Evolutionary conservation across 1,140 invertebrate genomes (phyloP).

Genomic region (Ooceraea biroi): DNA sequence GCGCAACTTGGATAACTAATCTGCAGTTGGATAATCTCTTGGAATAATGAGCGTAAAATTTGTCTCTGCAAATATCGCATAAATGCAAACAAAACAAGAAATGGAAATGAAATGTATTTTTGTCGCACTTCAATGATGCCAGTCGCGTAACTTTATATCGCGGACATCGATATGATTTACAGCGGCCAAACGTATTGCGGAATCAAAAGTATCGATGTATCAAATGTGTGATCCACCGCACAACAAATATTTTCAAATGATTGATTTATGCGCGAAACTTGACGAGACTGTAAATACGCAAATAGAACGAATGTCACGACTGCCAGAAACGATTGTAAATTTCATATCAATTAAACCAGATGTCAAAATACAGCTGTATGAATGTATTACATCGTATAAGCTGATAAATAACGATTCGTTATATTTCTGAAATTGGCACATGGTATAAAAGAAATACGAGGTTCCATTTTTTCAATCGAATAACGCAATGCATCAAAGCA

Average conservation of each 20-base stretch:
- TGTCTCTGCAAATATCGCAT: neutral
- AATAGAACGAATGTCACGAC: neutral
- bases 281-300: conserved; percentile 22
- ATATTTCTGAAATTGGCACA: neutral
- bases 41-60: neutral
- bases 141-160: neutral
- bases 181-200: neutral
- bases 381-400: neutral
- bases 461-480: neutral
- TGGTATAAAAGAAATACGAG: neutral
- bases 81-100: neutral
- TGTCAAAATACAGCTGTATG: neutral
- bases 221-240: neutral
- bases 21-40: neutral
- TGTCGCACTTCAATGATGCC: neutral
- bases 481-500: neutral
- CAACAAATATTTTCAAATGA: conserved; percentile 41
- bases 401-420: conserved; percentile 7
- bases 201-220: conserved; percentile 1
- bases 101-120: neutral
- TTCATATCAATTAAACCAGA: conserved; percentile 9
- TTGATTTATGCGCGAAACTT: conserved; percentile 18
- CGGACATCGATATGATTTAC: conserved; percentile 11
- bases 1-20: too few species aligned
- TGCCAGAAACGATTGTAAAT: neutral